phyloP scores from a whole-genome alignment of 2,888 invertebrate genomes.

The Embidobia sp. region DNA sequence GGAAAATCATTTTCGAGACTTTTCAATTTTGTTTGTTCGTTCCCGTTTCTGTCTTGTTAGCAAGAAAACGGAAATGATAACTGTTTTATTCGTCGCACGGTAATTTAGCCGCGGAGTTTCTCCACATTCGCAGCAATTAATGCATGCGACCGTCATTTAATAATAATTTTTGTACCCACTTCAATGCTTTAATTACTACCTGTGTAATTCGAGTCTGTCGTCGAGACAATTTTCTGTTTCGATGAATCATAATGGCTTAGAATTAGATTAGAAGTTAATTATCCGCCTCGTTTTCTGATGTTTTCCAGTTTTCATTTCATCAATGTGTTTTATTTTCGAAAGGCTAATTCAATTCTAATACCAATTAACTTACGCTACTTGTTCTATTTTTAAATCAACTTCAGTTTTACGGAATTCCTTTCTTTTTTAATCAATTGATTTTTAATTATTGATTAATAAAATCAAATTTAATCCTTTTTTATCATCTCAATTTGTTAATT shows the following conservation, averaged over 20 bases:
- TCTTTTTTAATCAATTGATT: no score
- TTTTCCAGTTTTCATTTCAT: constrained; percentile 1
- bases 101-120: constrained; percentile 46
- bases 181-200: constrained; percentile 58
- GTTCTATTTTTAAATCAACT: no score
- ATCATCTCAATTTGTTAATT: neutral
- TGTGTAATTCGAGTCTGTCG: constrained; percentile 57
- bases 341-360: no score
- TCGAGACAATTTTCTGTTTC: constrained; percentile 62
- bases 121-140: constrained; percentile 52
- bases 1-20: no score
- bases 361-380: no score
- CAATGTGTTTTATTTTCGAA: neutral
- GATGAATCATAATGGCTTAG: constrained; percentile 56
- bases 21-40: no score
- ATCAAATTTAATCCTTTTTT: no score
- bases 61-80: constrained; percentile 55
- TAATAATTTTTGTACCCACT: constrained; percentile 47
- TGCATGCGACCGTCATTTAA: constrained; percentile 57
- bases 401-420: no score
- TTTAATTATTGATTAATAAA: no score
- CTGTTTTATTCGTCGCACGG: constrained; percentile 38
- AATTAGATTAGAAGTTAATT: constrained; percentile 48
- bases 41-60: constrained; percentile 43
- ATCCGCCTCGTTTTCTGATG: constrained; percentile 16